A percentile compares a stretch with the other conserved stretches of the same genome.
Evolutionary conservation across 2,888 invertebrate genomes (phyloP).

Genomic region (Dysmachus trigonus): DNA sequence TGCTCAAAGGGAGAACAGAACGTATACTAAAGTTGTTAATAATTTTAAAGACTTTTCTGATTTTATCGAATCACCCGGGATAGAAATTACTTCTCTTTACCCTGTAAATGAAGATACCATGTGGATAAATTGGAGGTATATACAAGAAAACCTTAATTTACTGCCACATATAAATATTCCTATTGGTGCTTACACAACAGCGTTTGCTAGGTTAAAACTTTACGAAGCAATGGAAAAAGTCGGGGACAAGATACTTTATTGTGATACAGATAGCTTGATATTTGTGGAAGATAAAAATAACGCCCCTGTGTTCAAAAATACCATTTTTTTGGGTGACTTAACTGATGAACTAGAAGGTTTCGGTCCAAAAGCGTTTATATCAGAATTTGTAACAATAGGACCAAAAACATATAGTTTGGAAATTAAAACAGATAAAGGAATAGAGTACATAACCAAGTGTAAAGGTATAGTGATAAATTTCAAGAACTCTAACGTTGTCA

Average conservation of each 20-base stretch:
- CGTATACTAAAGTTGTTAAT: conserved; percentile 1
- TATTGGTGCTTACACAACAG: not conserved
- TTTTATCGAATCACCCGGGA: not conserved
- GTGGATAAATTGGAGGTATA: not conserved
- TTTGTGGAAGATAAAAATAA: not conserved
- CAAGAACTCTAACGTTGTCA: not conserved
- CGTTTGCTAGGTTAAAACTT: not conserved
- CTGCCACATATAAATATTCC: not conserved
- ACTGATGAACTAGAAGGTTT: conserved; percentile 29
- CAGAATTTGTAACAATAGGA: conserved; percentile 1
- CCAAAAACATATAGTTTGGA: conserved; percentile 27
- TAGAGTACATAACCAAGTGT: conserved; percentile 1
- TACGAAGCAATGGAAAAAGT: conserved; percentile 8
- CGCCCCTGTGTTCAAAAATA: not conserved
- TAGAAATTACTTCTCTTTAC: not conserved
- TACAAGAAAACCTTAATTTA: not conserved
- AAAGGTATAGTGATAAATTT: conserved; percentile 13
- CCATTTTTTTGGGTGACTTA: not conserved
- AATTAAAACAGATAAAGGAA: not conserved
- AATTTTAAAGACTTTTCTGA: not conserved
- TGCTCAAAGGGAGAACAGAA: conserved; percentile 12
- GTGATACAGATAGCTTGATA: conserved; percentile 19
- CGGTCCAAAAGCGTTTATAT: not conserved
- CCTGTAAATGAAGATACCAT: not conserved
- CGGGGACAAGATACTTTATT: not conserved